These are phyloP conservation scores for Folsomia candida DNA, from an alignment of 2,888 invertebrate genomes.

Conservation along the genomic window DNA sequence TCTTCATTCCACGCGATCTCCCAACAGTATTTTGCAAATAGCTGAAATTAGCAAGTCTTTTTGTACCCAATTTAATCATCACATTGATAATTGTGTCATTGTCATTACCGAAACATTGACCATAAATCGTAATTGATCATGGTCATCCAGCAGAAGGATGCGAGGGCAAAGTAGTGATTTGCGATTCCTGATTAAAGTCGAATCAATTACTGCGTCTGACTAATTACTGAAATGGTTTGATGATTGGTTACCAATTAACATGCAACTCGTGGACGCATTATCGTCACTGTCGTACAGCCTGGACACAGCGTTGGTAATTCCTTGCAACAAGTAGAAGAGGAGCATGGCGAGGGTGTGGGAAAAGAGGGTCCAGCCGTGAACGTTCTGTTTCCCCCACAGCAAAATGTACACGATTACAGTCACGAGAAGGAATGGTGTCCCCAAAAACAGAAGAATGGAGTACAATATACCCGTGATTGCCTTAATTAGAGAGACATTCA, in stretches of 20 bases:
- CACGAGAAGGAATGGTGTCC: constrained; percentile 32
- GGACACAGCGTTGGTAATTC: constrained; percentile 29
- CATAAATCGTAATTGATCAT: constrained; percentile 47
- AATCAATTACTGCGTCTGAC: background rate
- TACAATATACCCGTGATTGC: constrained; percentile 28
- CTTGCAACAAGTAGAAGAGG: constrained; percentile 30
- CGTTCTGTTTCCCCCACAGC: constrained; percentile 32
- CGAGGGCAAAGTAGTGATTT: constrained; percentile 39
- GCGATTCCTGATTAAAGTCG: constrained; percentile 25
- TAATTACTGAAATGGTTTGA: background rate
- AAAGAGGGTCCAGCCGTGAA: constrained; percentile 38
- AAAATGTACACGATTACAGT: constrained; percentile 33
- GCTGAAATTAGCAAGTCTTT: constrained; percentile 27
- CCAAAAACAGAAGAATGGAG: constrained; percentile 34
- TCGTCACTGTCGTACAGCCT: constrained; percentile 23
- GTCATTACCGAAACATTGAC: constrained; percentile 41
- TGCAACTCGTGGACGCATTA: constrained; percentile 15
- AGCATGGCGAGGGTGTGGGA: constrained; percentile 38
- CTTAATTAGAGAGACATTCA: constrained; percentile 18
- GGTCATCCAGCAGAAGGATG: constrained; percentile 44
- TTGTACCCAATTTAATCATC: background rate
- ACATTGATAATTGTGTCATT: background rate
- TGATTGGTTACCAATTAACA: constrained; percentile 24
- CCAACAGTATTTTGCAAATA: constrained; percentile 41
- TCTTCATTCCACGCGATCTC: constrained; percentile 35